These are phyloP conservation scores for Platycnemis pennipes DNA, from an alignment of 2,888 invertebrate genomes.

Conservation along the genomic window DNA sequence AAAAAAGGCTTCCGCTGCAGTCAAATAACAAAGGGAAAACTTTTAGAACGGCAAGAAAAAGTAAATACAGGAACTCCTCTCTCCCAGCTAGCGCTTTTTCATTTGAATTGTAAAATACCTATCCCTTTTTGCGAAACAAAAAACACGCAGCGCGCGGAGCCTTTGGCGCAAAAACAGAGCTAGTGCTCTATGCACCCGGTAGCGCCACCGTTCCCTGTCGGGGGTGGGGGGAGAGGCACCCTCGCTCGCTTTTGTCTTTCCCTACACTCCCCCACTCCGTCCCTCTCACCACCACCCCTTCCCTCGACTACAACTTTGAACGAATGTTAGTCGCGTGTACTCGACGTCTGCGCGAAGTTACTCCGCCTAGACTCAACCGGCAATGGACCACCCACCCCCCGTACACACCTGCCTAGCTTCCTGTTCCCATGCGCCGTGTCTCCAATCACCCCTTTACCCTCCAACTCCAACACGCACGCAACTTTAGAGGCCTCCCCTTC, in stretches of 20 bases:
- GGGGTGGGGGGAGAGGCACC: too few species aligned
- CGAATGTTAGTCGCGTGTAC: conserved; percentile 16
- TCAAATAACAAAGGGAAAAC: background rate
- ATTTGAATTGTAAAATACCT: conserved; percentile 37
- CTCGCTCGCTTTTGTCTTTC: background rate
- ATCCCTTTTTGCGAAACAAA: conserved; percentile 2
- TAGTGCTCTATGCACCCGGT: background rate
- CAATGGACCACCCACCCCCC: background rate
- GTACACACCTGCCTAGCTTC: background rate
- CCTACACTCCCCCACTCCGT: background rate
- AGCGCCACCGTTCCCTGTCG: background rate
- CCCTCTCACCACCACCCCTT: background rate
- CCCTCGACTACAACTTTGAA: conserved; percentile 23
- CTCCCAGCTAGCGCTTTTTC: background rate
- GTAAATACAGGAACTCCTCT: background rate
- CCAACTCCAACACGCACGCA: too few species aligned
- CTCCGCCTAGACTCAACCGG: background rate
- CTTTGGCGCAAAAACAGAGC: conserved; percentile 12
- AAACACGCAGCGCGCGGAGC: background rate
- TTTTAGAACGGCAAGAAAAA: background rate
- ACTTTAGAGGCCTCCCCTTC: background rate
- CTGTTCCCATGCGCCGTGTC: background rate
- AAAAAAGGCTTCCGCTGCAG: background rate
- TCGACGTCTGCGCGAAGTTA: background rate
- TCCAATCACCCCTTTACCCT: background rate